Base-by-base conservation (phyloP, 2,797 vertebrate genomes). In the Phaenicophaeus curvirostris region DNA sequence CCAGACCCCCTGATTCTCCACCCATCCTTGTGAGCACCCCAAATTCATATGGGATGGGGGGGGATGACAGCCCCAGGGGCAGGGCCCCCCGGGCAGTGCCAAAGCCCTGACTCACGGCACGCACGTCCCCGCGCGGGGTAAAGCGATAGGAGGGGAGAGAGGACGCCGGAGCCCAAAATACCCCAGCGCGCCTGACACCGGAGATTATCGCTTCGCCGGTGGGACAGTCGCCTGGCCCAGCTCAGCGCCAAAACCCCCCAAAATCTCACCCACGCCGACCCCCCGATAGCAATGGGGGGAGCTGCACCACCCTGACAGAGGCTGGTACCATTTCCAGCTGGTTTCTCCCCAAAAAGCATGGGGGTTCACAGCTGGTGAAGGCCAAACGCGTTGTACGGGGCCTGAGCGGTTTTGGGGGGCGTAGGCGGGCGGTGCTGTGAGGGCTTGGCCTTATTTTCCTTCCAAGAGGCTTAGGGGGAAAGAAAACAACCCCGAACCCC, bases 131-230 rank as follows among this genome's bases (percentile, higher is more conserved):
- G 69, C 21, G 24, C 93, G 7, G 91, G 84, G 88, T 94, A 96
- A 95, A 96, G 93, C 92, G 94, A 95, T 95, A 96, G 94, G 88
- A 95, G 90, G 86, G 92, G 65, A 95, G 7, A 62, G 88, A 95
- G 86, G 93, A 95, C 87, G 77, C 83, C 31, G 86, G 92, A 95
- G 93, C 96, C 95, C 93, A 96, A 96, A 96, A 96, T 95, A 95
- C 95, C 86, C 91, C 84, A 2, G 86, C 75, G 80, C 85, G 94
- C 95, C 93, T 95, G 94, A 96, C 92, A 94, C 73, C 28, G 61
- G 93, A 96, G 96, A 96, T 94, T 96, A 95, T 78, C 96, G 42
- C 94, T 95, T 90, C 5, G 2, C 55, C 41, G 66, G 90, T 72
- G 90, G 92, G 90, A 74, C 68, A 3, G 55, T 76, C 82, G 76